Percentiles rank a stretch among this genome's conserved stretches.
phyloP scores from a whole-genome alignment of 2,888 invertebrate genomes.

The Cistogaster globosa region DNA sequence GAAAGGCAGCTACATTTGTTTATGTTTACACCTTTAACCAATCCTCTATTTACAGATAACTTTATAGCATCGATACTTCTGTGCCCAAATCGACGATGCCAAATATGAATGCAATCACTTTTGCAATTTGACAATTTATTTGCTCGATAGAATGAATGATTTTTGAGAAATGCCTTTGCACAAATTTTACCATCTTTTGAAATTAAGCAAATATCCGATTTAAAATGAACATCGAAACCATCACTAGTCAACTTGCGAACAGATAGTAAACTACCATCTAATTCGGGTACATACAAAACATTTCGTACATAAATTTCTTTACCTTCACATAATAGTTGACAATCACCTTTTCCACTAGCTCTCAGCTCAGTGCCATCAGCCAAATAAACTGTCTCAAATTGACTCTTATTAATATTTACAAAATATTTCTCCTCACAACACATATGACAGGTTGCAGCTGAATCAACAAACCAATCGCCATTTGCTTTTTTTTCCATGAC shows the following conservation, averaged over 20 bases:
- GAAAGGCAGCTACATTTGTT: background rate
- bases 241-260: background rate
- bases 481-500: background rate
- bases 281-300: background rate
- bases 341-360: conserved; percentile 14
- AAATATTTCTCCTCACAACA: too few species aligned
- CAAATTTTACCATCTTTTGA: background rate
- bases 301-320: conserved; percentile 11
- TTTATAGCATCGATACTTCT: background rate
- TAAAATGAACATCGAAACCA: conserved; percentile 7
- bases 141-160: background rate
- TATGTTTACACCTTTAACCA: background rate
- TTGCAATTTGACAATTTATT: background rate
- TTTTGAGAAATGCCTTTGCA: conserved; percentile 1
- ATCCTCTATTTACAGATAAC: background rate
- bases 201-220: background rate
- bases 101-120: background rate
- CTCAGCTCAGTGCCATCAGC: conserved; percentile 15
- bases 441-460: too few species aligned
- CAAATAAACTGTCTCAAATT: conserved; percentile 11
- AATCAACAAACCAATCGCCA: conserved; percentile 21
- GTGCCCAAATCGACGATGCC: background rate
- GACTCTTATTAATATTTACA: too few species aligned
- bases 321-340: conserved; percentile 16
- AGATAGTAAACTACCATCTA: conserved; percentile 10